Conservation (phyloP, 1,140 invertebrate genomes). For the Orchesella cincta region DNA sequence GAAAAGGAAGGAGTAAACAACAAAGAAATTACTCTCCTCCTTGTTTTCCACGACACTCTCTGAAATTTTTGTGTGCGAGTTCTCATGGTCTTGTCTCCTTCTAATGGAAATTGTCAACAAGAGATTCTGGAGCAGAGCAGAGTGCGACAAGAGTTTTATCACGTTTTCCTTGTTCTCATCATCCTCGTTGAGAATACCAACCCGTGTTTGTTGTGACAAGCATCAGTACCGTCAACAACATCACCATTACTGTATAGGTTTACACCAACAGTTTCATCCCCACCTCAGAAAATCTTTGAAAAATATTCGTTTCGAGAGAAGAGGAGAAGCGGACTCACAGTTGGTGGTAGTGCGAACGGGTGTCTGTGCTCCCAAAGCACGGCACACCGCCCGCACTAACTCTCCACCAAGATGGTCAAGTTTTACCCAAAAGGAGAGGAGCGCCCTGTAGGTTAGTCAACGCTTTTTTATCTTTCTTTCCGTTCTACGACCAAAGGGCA, state of each 20-base stretch:
- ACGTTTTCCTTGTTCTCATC: not conserved
- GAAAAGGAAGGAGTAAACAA: not conserved
- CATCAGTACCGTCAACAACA: not conserved
- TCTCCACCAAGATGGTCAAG: not conserved
- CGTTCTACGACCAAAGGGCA: too few species aligned
- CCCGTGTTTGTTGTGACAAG: not conserved
- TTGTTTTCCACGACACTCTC: not conserved
- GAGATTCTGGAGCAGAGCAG: not conserved
- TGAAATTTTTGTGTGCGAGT: not conserved
- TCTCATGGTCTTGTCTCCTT: not conserved
- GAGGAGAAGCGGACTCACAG: too few species aligned
- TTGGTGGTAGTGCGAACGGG: not conserved
- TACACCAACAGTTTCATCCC: slow-evolving; percentile 6
- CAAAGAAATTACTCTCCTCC: not conserved
- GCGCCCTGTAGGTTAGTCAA: not conserved
- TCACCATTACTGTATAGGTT: slow-evolving; percentile 17
- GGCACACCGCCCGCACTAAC: not conserved
- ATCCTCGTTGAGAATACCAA: not conserved
- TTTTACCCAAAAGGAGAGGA: slow-evolving; percentile 13
- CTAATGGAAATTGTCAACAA: slow-evolving; percentile 22
- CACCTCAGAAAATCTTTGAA: slow-evolving; percentile 3
- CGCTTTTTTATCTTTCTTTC: too few species aligned
- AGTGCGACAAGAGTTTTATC: not conserved
- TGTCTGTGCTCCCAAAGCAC: slow-evolving; percentile 15
- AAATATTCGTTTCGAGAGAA: too few species aligned